Percentiles rank a stretch among this genome's conserved stretches.
phyloP scores from a whole-genome alignment of 2,888 invertebrate species.

The Romanomermis culicivorax region DNA sequence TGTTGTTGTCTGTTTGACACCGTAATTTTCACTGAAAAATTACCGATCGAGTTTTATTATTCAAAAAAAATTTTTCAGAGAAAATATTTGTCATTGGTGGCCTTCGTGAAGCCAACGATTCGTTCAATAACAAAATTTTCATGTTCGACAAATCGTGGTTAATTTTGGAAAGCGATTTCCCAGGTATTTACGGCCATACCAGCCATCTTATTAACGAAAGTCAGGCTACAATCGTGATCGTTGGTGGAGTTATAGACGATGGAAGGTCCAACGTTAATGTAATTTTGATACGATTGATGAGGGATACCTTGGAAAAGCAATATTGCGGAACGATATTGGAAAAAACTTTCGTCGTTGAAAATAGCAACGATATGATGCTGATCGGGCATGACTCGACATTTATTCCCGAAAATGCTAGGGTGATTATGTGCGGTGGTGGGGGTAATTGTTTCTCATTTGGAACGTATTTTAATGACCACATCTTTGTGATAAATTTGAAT shows the following conservation, averaged over 20 bases:
- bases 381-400: not conserved
- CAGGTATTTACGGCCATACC: not conserved
- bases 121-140: too few relatives aligned
- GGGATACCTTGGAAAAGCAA: too few relatives aligned
- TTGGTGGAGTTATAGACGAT: not conserved
- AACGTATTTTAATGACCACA: constrained; percentile 28
- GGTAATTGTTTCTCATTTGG: constrained; percentile 33
- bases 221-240: not conserved
- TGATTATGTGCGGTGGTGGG: constrained; percentile 29
- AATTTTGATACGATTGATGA: not conserved
- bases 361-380: not conserved
- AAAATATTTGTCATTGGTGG: not conserved
- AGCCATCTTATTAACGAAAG: not conserved
- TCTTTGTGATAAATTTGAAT: constrained; percentile 17
- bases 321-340: not conserved
- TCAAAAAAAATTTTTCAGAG: not conserved
- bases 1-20: too few relatives aligned
- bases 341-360: not conserved
- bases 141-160: not conserved
- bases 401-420: not conserved
- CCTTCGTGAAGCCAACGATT: not conserved
- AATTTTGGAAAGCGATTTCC: not conserved
- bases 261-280: not conserved
- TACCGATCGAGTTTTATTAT: too few relatives aligned
- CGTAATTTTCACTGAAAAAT: too few relatives aligned